A percentile compares a stretch with the other conserved stretches of the same genome.
Evolutionary conservation across 2,113 vertebrate genomes (phyloP).

Genomic region (Lamprotornis superbus): DNA sequence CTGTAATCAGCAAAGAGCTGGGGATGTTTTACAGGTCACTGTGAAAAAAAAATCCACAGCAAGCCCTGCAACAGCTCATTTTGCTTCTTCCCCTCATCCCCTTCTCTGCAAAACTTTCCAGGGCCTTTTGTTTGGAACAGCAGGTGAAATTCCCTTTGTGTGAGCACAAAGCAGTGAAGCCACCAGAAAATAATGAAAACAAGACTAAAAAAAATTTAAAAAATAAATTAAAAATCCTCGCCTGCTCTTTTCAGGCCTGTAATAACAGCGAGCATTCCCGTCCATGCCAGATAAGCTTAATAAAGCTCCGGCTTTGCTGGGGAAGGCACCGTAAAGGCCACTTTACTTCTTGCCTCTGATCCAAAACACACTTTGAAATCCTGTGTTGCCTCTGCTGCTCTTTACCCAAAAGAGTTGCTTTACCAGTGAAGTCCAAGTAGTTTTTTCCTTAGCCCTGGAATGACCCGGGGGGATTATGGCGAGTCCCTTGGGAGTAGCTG

Average conservation of each 20-base stretch:
- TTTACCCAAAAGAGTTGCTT: background rate
- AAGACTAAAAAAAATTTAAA: background rate
- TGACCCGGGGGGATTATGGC: rapidly evolving
- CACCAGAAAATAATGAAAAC: conserved; percentile 27
- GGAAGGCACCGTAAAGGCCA: background rate
- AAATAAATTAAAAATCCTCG: background rate
- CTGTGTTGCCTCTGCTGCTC: background rate
- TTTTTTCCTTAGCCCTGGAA: background rate
- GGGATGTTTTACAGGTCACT: background rate
- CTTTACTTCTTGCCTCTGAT: conserved; percentile 1
- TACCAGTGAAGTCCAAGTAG: background rate
- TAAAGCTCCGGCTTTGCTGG: background rate
- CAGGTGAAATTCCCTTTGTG: conserved; percentile 46
- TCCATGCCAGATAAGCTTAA: background rate
- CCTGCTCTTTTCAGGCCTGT: conserved; percentile 25
- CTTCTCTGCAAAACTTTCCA: background rate
- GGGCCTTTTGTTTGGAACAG: conserved; percentile 44
- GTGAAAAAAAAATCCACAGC: background rate
- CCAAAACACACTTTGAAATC: background rate
- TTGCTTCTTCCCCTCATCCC: background rate
- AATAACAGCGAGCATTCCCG: background rate
- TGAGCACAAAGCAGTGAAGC: background rate
- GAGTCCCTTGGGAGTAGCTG: rapidly evolving
- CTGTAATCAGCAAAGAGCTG: background rate
- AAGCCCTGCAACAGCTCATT: background rate